These are phyloP conservation scores for Scortum barcoo DNA, from an alignment of 2,113 vertebrate species.

Conservation along the genomic window DNA sequence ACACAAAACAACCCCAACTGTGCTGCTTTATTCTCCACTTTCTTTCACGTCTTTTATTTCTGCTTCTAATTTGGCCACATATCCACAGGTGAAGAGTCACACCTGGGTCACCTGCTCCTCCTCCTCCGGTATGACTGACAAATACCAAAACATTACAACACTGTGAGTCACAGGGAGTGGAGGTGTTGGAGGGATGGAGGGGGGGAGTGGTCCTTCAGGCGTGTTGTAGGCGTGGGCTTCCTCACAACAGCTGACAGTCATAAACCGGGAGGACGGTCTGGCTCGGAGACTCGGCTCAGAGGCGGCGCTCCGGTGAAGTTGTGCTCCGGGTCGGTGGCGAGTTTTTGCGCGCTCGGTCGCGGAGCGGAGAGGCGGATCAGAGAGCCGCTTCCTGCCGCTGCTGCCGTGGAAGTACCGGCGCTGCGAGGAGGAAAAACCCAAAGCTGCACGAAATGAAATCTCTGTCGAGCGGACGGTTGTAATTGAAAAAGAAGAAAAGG, in stretches of 20 bases:
- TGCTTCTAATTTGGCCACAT: neutral
- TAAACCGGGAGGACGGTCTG: slow-evolving; percentile 30
- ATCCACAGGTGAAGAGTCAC: neutral
- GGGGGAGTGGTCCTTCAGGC: slow-evolving; percentile 53
- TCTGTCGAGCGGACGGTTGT: slow-evolving; percentile 21
- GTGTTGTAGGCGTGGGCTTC: slow-evolving; percentile 57
- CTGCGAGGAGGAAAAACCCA: neutral
- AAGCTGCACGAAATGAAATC: slow-evolving; percentile 38
- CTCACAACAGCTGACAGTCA: slow-evolving; percentile 54
- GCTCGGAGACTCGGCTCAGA: slow-evolving; percentile 20
- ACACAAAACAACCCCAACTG: neutral
- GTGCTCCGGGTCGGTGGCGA: slow-evolving; percentile 7
- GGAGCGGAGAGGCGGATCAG: neutral
- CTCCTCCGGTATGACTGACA: neutral
- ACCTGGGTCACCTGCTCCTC: slow-evolving; percentile 26
- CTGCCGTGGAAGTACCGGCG: neutral
- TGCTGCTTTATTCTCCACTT: neutral
- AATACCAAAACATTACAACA: slow-evolving; percentile 41
- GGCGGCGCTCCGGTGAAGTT: slow-evolving; percentile 56
- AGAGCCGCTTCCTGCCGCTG: neutral
- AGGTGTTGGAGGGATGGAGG: slow-evolving; percentile 17
- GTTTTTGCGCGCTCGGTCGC: slow-evolving; percentile 18
- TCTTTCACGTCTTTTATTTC: neutral
- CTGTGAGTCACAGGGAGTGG: slow-evolving; percentile 54
- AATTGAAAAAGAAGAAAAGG: slow-evolving; percentile 37